These are phyloP conservation scores for Hydrolagus affinis DNA, from an alignment of 2,113 vertebrate species.

Conservation along the genomic window DNA sequence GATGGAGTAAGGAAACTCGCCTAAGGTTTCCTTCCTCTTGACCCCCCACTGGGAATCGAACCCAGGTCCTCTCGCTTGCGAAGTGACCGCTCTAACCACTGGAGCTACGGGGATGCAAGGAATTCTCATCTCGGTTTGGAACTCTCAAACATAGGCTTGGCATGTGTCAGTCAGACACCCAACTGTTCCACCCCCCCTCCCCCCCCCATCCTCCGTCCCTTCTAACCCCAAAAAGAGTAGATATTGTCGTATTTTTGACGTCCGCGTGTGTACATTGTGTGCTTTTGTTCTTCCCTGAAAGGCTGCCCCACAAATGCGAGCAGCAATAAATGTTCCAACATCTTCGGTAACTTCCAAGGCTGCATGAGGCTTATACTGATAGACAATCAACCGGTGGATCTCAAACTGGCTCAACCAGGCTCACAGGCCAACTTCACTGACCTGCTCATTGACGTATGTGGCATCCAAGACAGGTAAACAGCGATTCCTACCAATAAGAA, in stretches of 20 bases:
- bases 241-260: not conserved
- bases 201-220: too few relatives aligned
- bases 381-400: conserved; percentile 83
- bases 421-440: conserved; percentile 82
- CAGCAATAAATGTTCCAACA: conserved; percentile 66
- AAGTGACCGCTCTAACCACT: too few relatives aligned
- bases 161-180: too few relatives aligned
- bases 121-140: too few relatives aligned
- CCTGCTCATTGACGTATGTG: conserved; percentile 88
- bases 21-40: too few relatives aligned
- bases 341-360: conserved; percentile 81
- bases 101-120: too few relatives aligned
- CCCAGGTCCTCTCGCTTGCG: too few relatives aligned
- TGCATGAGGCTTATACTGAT: conserved; percentile 89
- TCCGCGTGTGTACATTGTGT: not conserved
- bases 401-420: conserved; percentile 81
- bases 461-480: conserved; percentile 97
- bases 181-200: too few relatives aligned
- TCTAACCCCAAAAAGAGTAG: not conserved
- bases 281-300: conserved; percentile 48
- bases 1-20: too few relatives aligned
- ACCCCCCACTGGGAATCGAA: too few relatives aligned
- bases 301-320: conserved; percentile 68
- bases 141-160: too few relatives aligned
- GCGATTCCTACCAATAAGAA: too few relatives aligned